phyloP scores from a whole-genome alignment of 2,113 vertebrate species.

The Bostrychus sinensis region DNA sequence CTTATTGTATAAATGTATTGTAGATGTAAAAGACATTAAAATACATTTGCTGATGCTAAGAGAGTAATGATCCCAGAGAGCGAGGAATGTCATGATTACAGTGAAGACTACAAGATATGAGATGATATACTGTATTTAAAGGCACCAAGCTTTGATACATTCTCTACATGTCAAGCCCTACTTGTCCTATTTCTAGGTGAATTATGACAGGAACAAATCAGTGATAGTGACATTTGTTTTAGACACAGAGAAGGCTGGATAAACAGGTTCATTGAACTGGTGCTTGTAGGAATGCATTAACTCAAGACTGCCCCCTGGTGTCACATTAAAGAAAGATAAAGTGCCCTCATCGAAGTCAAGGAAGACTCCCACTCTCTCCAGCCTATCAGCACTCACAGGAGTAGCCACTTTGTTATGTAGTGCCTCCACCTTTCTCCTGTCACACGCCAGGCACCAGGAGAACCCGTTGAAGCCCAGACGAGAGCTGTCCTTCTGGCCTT shows the following conservation, averaged over 20 bases:
- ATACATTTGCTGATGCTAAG: slow-evolving; percentile 13
- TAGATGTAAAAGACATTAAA: slow-evolving; percentile 7
- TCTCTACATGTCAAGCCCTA: slow-evolving; percentile 7
- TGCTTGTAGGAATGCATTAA: slow-evolving; percentile 76
- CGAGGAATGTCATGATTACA: neutral
- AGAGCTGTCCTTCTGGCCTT: slow-evolving; percentile 74
- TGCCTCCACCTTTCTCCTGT: slow-evolving; percentile 73
- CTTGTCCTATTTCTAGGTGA: neutral
- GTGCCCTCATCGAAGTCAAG: slow-evolving; percentile 76
- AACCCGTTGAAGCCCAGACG: slow-evolving; percentile 78
- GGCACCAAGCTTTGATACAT: slow-evolving; percentile 2
- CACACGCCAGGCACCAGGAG: slow-evolving; percentile 81
- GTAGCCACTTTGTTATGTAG: slow-evolving; percentile 71
- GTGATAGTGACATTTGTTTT: slow-evolving; percentile 74
- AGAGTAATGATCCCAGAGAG: neutral
- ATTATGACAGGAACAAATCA: slow-evolving; percentile 62
- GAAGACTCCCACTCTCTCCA: slow-evolving; percentile 72
- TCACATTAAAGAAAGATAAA: slow-evolving; percentile 78
- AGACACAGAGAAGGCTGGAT: slow-evolving; percentile 80
- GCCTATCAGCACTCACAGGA: slow-evolving; percentile 49
- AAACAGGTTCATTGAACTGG: slow-evolving; percentile 69
- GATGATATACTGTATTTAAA: slow-evolving; percentile 37
- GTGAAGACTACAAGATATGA: slow-evolving; percentile 2
- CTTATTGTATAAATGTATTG: slow-evolving; percentile 2
- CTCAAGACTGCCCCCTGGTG: slow-evolving; percentile 69